A percentile compares a stretch with the other conserved stretches of the same genome.
Conservation (phyloP, 2,113 vertebrate species). For the Dicerorhinus sumatrensis region DNA sequence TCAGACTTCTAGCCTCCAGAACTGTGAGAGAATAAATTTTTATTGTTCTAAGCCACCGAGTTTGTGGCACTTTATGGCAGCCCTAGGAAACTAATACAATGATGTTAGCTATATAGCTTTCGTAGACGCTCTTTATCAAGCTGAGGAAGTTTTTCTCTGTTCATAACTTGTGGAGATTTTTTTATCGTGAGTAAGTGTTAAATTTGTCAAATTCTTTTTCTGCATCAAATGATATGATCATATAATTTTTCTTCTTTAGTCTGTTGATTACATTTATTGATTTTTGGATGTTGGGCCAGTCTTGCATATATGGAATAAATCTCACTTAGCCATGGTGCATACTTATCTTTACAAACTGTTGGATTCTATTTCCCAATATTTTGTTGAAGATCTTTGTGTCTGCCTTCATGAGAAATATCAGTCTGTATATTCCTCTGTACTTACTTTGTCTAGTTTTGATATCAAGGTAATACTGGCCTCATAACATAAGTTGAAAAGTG, state of each 20-base stretch:
- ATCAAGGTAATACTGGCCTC: neutral
- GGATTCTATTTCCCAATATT: neutral
- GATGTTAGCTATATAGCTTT: neutral
- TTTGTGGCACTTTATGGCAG: neutral
- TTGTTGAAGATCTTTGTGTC: neutral
- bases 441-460: neutral
- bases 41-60: neutral
- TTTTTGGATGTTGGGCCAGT: neutral
- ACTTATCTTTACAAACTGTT: neutral
- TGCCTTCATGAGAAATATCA: neutral
- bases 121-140: neutral
- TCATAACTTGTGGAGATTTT: neutral
- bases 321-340: neutral
- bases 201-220: neutral
- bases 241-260: neutral
- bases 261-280: neutral
- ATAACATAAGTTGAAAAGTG: neutral
- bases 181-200: neutral
- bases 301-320: neutral
- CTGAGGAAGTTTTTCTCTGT: neutral
- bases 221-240: neutral
- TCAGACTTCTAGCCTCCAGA: neutral
- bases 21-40: neutral
- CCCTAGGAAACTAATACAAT: neutral
- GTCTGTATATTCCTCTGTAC: neutral